Conservation (phyloP, 2,888 invertebrate genomes). For the Acrobasis repandana region DNA sequence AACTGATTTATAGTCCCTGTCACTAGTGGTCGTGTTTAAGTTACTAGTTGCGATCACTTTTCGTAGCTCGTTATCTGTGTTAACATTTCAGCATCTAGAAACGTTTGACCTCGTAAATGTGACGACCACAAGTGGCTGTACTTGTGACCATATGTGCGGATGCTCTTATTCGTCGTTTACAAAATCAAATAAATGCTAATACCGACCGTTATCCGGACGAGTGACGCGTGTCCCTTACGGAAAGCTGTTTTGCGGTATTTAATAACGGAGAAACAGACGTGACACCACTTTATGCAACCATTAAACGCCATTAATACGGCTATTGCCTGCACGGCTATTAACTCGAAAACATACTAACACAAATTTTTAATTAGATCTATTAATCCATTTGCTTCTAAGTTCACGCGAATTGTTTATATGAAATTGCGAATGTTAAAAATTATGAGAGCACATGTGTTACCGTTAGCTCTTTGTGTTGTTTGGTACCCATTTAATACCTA, state of each 20-base stretch:
- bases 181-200: conserved; percentile 54
- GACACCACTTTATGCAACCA: conserved; percentile 31
- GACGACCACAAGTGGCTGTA: too few species aligned
- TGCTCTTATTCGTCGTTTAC: conserved; percentile 32
- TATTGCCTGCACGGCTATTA: conserved; percentile 29
- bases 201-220: conserved; percentile 41
- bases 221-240: conserved; percentile 36
- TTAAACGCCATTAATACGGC: conserved; percentile 27
- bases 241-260: conserved; percentile 32
- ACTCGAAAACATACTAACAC: conserved; percentile 31
- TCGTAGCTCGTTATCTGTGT: too few species aligned
- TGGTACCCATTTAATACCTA: conserved; percentile 3
- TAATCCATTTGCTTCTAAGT: conserved; percentile 5
- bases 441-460: conserved; percentile 17
- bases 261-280: conserved; percentile 36
- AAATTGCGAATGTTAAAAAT: conserved; percentile 22
- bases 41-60: too few species aligned
- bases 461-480: neutral
- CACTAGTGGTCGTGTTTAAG: too few species aligned
- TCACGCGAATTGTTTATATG: neutral
- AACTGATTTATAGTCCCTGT: too few species aligned
- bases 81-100: too few species aligned
- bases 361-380: conserved; percentile 19
- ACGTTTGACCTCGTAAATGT: too few species aligned
- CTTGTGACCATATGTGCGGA: too few species aligned